Base-by-base conservation (phyloP, 2,797 vertebrate species). In the Syngnathus acus region DNA sequence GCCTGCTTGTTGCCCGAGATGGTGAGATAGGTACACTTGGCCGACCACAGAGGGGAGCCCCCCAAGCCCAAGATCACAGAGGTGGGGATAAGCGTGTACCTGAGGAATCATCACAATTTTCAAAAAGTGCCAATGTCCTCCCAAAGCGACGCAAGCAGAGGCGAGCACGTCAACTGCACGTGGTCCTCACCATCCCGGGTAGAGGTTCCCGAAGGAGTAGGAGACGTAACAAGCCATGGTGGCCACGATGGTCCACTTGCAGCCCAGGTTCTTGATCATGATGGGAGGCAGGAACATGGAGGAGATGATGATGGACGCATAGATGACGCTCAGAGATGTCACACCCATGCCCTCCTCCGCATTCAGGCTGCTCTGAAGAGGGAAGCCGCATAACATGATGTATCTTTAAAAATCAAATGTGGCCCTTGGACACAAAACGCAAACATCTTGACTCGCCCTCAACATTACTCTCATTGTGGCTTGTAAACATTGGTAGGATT, bases 21-120 rank as follows among this genome's bases (percentile, higher is more conserved):
- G 47, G 96, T 98, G 78, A 99, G 92, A 81, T 95, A 97, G n/a
- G 95, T 91, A 76, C 95, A 93, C 74, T 98, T 96, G 0, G 96
- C 94, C 2, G 97, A 94, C 96, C 96, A 99, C 68, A 99, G 90
- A 0, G 94, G 93, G 0, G 95, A 93, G 11, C 94, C 97, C 1
- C 95, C 96, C 62, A 96, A 66, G 45, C 97, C 97, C 83, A 98
- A 87, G 81, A 98, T 84, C 53, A 94, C 73, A 1, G 96, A 97
- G 54, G 96, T 94, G 32, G 94, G 92, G 26, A 99, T 92, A 76
- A 99, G 82, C 0, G 94, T 94, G 78, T 92, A 93, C 97, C 96
- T 99, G 89, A 1, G 9, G 14, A 63, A 57, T 16, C 16, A 8
- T 7, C 13, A 26, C 26, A 32, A 32, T 32, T 32, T 32, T 32